Percentiles rank a stretch among this genome's conserved stretches.
Evolutionary conservation across 2,888 invertebrate species (phyloP).

Genomic region (Parascotia fuliginaria): DNA sequence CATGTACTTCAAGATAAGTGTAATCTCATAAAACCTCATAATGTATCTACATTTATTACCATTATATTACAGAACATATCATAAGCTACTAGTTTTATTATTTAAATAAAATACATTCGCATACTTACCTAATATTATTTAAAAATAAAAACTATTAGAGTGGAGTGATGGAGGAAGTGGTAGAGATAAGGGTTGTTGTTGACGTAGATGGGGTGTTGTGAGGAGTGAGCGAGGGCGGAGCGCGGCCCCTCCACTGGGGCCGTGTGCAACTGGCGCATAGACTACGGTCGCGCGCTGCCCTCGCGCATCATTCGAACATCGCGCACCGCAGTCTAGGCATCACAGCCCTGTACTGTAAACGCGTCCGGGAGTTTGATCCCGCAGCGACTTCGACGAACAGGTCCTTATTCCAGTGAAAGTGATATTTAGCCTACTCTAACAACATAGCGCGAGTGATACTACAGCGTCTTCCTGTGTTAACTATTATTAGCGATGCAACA

Average conservation of each 20-base stretch:
- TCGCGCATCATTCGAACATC: slow-evolving; percentile 84
- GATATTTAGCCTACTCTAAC: slow-evolving; percentile 55
- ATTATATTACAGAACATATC: too few relatives aligned
- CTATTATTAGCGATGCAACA: slow-evolving; percentile 80
- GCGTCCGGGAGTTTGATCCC: slow-evolving; percentile 83
- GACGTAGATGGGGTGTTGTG: slow-evolving; percentile 27
- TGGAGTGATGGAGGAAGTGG: not conserved
- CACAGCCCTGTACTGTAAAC: slow-evolving; percentile 79
- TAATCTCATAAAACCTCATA: too few relatives aligned
- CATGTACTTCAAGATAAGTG: too few relatives aligned
- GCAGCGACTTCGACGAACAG: slow-evolving; percentile 84
- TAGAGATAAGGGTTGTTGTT: slow-evolving; percentile 23
- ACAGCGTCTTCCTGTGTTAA: slow-evolving; percentile 70
- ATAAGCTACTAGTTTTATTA: too few relatives aligned
- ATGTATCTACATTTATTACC: too few relatives aligned
- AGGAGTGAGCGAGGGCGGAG: slow-evolving; percentile 54
- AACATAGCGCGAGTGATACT: slow-evolving; percentile 72
- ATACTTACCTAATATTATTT: too few relatives aligned
- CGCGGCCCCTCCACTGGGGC: slow-evolving; percentile 80
- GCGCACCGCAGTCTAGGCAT: slow-evolving; percentile 83
- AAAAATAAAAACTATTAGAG: too few relatives aligned
- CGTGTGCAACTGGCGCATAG: slow-evolving; percentile 84
- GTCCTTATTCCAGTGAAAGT: slow-evolving; percentile 81
- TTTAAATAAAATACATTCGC: too few relatives aligned
- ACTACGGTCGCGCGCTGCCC: slow-evolving; percentile 80